phyloP scores from a whole-genome alignment of 2,113 vertebrate species.

The Acanthisitta chloris region DNA sequence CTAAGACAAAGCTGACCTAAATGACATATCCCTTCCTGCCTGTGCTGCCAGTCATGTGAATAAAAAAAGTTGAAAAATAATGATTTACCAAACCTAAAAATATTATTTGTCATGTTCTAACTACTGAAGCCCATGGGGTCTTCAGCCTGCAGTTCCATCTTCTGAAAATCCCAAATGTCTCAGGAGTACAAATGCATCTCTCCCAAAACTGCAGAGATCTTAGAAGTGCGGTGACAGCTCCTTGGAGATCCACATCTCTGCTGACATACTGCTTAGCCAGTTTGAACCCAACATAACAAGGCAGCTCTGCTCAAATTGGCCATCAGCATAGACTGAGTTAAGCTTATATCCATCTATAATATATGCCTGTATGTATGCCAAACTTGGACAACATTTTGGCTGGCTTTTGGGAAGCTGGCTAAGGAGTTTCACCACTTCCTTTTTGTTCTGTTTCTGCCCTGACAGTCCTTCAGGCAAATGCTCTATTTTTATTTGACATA shows the following conservation, averaged over 20 bases:
- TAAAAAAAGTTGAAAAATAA: not conserved
- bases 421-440: constrained; percentile 10
- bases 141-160: not conserved
- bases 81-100: not conserved
- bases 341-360: constrained; percentile 8
- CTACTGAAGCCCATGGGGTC: not conserved
- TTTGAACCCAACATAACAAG: not conserved
- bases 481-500: constrained; percentile 11
- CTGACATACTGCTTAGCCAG: not conserved
- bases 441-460: constrained; percentile 8
- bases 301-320: not conserved
- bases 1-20: not conserved
- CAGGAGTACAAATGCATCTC: not conserved
- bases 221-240: not conserved
- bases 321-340: not conserved
- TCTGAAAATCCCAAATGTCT: not conserved
- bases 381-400: constrained; percentile 36
- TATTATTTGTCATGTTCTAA: not conserved
- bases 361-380: not conserved
- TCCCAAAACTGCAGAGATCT: not conserved
- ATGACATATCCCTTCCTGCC: not conserved
- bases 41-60: not conserved
- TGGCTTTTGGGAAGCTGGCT: constrained; percentile 32
- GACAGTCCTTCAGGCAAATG: not conserved
- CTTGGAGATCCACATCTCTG: not conserved